Evolutionary conservation across 92 coral and sea anemone genomes (phyloP).

Genomic region (Heliopora coerulea): DNA sequence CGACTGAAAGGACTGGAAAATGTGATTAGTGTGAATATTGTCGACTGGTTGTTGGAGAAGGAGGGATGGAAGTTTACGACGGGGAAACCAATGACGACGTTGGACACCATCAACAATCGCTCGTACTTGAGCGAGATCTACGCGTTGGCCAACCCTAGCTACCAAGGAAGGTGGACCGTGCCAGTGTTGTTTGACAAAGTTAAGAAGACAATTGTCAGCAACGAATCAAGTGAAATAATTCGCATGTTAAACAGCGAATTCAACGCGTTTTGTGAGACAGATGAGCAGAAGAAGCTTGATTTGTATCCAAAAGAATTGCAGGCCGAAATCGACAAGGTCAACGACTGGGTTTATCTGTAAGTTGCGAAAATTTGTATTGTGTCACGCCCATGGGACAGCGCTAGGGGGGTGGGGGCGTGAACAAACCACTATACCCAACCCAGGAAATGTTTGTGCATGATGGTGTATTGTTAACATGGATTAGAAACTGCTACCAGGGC

Average conservation of each 20-base stretch:
- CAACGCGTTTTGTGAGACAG: constrained; percentile 77
- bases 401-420: too few relatives aligned
- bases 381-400: too few relatives aligned
- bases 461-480: too few relatives aligned
- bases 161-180: constrained; percentile 63
- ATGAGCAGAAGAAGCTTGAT: constrained; percentile 77
- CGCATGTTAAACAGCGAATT: constrained; percentile 86
- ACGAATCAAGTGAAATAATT: constrained; percentile 87
- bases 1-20: constrained; percentile 82
- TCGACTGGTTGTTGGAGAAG: constrained; percentile 60
- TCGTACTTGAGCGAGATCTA: constrained; percentile 68
- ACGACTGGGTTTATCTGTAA: constrained; percentile 85
- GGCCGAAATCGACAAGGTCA: constrained; percentile 70
- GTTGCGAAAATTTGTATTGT: constrained; percentile 2
- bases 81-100: constrained; percentile 69
- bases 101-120: constrained; percentile 76
- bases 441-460: too few relatives aligned
- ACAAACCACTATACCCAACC: too few relatives aligned
- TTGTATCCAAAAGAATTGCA: constrained; percentile 64
- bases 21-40: constrained; percentile 58
- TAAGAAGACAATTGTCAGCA: constrained; percentile 69
- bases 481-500: too few relatives aligned
- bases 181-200: constrained; percentile 85
- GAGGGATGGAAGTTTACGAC: constrained; percentile 81
- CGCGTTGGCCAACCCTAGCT: constrained; percentile 54